Evolutionary conservation across 2,888 invertebrate species (phyloP).

Genomic region (Leptogaster cylindrica): DNA sequence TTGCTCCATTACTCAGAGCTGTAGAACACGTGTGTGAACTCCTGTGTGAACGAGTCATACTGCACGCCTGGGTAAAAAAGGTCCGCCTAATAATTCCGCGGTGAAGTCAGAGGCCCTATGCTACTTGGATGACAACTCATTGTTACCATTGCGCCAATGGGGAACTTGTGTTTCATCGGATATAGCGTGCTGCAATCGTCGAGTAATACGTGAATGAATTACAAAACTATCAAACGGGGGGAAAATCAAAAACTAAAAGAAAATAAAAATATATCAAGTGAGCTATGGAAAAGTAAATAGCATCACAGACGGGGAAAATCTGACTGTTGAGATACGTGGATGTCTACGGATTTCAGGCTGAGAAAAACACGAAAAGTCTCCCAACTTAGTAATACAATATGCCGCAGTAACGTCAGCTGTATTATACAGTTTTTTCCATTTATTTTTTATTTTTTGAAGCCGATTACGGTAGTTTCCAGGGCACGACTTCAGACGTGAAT

Average conservation of each 20-base stretch:
- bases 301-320: background rate
- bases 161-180: background rate
- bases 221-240: background rate
- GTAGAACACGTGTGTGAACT: background rate
- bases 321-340: background rate
- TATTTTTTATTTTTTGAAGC: background rate
- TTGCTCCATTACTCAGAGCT: background rate
- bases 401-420: background rate
- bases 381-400: background rate
- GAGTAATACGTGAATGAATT: constrained; percentile 14
- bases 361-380: background rate
- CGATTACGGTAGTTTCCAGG: background rate
- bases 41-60: background rate
- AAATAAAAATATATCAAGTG: background rate
- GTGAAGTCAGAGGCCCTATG: background rate
- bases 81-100: background rate
- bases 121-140: background rate
- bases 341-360: background rate
- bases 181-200: background rate
- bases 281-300: constrained; percentile 10
- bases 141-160: constrained; percentile 4
- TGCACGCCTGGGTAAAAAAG: background rate
- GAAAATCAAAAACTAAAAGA: background rate
- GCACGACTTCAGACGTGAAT: constrained; percentile 4
- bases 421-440: background rate